phyloP scores from a whole-genome alignment of 2,113 vertebrate species.

The Cranoglanis bouderius region DNA sequence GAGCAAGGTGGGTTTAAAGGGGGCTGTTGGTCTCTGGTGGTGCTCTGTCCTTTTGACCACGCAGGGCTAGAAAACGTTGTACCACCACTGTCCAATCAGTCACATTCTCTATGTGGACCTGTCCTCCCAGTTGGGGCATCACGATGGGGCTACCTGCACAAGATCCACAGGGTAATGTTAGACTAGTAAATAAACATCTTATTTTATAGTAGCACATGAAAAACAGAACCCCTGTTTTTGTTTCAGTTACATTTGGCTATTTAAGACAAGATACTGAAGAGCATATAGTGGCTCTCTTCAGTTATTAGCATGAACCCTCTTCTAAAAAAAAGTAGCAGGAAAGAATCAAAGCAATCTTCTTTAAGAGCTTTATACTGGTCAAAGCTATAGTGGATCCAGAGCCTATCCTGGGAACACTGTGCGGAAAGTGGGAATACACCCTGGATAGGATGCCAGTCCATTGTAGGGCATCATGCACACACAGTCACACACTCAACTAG shows the following conservation, averaged over 20 bases:
- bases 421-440: neutral
- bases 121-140: conserved; percentile 21
- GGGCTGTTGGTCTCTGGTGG: conserved; percentile 30
- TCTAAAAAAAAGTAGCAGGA: neutral
- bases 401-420: neutral
- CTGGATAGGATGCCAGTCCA: neutral
- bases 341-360: neutral
- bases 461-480: neutral
- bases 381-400: neutral
- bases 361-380: neutral
- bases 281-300: neutral
- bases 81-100: conserved; percentile 49
- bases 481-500: neutral
- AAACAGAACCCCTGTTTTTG: neutral
- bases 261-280: neutral
- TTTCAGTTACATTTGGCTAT: neutral
- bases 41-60: conserved; percentile 23
- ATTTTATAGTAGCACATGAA: neutral
- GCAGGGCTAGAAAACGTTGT: conserved; percentile 48
- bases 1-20: neutral
- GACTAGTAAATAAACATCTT: neutral
- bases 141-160: conserved; percentile 39
- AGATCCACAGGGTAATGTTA: neutral
- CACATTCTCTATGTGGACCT: conserved; percentile 40
- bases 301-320: neutral